These are phyloP conservation scores for Pagetopsis macropterus DNA, from an alignment of 2,797 vertebrate species.

Conservation along the genomic window DNA sequence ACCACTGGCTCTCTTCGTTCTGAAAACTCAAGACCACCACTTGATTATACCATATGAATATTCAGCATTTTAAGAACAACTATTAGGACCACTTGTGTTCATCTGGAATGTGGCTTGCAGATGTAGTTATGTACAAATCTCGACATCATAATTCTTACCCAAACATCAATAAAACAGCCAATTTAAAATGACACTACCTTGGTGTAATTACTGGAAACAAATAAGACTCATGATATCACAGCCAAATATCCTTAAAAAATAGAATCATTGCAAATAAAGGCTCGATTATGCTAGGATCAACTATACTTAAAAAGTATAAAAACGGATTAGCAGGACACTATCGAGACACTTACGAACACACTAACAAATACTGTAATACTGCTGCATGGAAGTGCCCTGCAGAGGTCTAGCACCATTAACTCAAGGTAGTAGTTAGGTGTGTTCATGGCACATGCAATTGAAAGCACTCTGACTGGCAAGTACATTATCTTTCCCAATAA, in stretches of 20 bases:
- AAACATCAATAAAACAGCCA: slow-evolving; percentile 18
- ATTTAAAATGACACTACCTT: not conserved
- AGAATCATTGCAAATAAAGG: not conserved
- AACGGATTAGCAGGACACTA: not conserved
- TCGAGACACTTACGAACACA: not conserved
- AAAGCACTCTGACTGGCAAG: not conserved
- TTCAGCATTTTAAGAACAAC: too few relatives aligned
- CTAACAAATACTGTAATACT: not conserved
- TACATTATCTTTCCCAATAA: not conserved
- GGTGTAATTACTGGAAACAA: slow-evolving; percentile 25
- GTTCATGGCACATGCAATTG: not conserved
- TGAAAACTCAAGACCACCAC: not conserved
- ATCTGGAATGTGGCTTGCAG: not conserved
- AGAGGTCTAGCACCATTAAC: not conserved
- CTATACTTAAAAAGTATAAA: not conserved
- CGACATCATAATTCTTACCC: not conserved
- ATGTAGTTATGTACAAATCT: not conserved
- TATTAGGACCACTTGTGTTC: too few relatives aligned
- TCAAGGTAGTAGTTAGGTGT: not conserved
- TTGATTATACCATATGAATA: not conserved
- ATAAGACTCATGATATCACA: slow-evolving; percentile 10
- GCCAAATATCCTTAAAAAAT: not conserved
- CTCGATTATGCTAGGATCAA: not conserved
- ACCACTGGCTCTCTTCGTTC: not conserved
- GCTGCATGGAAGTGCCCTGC: not conserved